Percentiles rank a stretch among this genome's conserved stretches.
Conservation (phyloP, 2,797 vertebrate genomes). For the Merluccius polli region DNA sequence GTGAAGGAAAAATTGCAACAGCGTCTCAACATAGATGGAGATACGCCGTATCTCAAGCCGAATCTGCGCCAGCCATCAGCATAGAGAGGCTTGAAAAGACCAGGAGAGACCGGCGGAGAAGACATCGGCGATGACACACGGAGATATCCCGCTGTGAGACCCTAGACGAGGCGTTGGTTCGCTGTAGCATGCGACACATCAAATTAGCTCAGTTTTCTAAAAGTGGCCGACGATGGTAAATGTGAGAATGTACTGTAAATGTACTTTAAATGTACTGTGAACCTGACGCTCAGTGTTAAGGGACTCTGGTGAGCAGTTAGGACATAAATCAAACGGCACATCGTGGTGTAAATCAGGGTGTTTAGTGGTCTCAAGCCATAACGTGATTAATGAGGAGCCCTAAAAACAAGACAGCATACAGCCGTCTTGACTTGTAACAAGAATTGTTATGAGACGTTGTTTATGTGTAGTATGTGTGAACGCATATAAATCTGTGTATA, state of each 20-base stretch:
- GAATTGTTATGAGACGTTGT: neutral
- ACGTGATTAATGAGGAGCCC: constrained; percentile 31
- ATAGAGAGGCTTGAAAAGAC: constrained; percentile 27
- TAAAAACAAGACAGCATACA: neutral
- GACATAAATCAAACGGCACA: neutral
- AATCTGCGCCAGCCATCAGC: constrained; percentile 19
- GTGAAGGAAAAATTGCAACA: constrained; percentile 27
- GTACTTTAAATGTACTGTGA: neutral
- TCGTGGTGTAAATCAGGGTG: constrained; percentile 22
- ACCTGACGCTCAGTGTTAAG: neutral
- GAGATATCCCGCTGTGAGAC: neutral
- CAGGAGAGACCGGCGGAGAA: constrained; percentile 35
- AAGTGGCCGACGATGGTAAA: neutral
- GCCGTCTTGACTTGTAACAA: neutral
- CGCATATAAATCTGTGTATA: neutral
- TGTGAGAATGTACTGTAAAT: no score
- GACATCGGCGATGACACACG: neutral
- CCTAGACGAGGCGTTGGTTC: no score
- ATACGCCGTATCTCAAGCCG: constrained; percentile 29
- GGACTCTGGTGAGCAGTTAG: neutral
- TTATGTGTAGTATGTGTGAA: constrained; percentile 8
- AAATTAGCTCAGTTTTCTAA: neutral
- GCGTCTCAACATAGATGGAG: constrained; percentile 21
- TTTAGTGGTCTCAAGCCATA: constrained; percentile 22
- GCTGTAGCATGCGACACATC: neutral